Percentiles rank a stretch among this genome's conserved stretches.
phyloP scores from a whole-genome alignment of 2,888 invertebrate species.

The Noctua comes region DNA sequence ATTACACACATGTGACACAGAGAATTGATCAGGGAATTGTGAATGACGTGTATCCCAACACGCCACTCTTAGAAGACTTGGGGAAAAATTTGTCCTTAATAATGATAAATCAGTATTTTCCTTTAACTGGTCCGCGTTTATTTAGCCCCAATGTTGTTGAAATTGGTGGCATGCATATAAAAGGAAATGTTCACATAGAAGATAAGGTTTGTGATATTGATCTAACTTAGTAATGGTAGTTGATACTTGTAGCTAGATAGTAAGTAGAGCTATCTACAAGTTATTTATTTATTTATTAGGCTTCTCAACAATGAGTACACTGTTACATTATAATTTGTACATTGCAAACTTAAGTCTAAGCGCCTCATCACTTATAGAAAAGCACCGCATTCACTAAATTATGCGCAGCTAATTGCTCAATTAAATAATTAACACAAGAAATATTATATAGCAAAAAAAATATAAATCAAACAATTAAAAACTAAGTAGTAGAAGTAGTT shows the following conservation, averaged over 20 bases:
- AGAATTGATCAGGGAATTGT: conserved; percentile 69
- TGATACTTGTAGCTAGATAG: not conserved
- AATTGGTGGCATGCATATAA: conserved; percentile 82
- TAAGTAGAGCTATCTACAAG: not conserved
- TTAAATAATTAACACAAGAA: no score
- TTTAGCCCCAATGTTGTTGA: conserved; percentile 87
- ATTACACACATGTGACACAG: conserved; percentile 68
- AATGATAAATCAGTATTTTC: conserved; percentile 88
- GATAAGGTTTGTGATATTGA: conserved; percentile 33
- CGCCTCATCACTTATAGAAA: no score
- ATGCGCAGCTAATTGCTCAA: no score
- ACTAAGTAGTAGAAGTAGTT: no score
- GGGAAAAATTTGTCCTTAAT: conserved; percentile 73
- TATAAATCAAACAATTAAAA: no score
- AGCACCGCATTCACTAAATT: no score
- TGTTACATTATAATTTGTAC: no score
- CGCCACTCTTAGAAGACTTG: conserved; percentile 70
- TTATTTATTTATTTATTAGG: no score
- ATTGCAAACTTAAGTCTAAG: no score
- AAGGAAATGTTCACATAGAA: conserved; percentile 25
- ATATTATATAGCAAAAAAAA: no score
- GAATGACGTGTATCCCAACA: conserved; percentile 67
- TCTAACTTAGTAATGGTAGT: not conserved
- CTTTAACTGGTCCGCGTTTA: conserved; percentile 86
- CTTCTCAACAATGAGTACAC: no score